Conservation (phyloP, 1,140 invertebrate genomes). For the Halictus rubicundus region DNA sequence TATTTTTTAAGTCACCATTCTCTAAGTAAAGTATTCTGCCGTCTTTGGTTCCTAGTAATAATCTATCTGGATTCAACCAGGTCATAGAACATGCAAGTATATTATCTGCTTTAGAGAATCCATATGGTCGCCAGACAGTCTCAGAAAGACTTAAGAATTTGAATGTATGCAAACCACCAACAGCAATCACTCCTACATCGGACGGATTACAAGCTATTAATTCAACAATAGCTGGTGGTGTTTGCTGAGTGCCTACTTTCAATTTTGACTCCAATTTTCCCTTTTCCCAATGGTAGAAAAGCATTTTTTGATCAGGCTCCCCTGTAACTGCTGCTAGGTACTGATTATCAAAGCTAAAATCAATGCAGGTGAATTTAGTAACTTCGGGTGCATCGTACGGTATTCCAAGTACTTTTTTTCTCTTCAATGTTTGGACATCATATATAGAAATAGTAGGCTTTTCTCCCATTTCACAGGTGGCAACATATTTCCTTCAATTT, state of each 20-base stretch:
- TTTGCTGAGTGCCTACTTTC: conserved; percentile 85
- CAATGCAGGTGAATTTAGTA: conserved; percentile 85
- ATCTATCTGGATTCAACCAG: conserved; percentile 87
- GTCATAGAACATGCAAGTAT: conserved; percentile 85
- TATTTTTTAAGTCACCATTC: conserved; percentile 87
- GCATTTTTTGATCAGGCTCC: conserved; percentile 89
- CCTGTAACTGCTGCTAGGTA: conserved; percentile 89
- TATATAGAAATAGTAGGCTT: conserved; percentile 85
- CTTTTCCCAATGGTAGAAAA: conserved; percentile 92
- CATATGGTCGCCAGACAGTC: conserved; percentile 89
- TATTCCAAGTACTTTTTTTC: conserved; percentile 83
- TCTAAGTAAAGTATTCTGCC: conserved; percentile 89
- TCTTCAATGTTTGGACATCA: conserved; percentile 83
- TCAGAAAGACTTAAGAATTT: conserved; percentile 90
- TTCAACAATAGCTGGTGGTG: conserved; percentile 78
- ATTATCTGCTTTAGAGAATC: conserved; percentile 90
- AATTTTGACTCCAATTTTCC: conserved; percentile 89
- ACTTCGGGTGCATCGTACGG: conserved; percentile 78
- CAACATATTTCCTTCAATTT: conserved; percentile 81
- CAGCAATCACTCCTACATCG: conserved; percentile 87
- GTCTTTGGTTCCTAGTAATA: conserved; percentile 88
- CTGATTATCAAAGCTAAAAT: conserved; percentile 90
- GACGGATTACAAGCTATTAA: conserved; percentile 87
- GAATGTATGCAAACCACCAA: conserved; percentile 87
- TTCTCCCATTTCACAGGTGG: conserved; percentile 80